Evolutionary conservation across 1,140 invertebrate species (phyloP).

Genomic region (Listronotus oregonensis): DNA sequence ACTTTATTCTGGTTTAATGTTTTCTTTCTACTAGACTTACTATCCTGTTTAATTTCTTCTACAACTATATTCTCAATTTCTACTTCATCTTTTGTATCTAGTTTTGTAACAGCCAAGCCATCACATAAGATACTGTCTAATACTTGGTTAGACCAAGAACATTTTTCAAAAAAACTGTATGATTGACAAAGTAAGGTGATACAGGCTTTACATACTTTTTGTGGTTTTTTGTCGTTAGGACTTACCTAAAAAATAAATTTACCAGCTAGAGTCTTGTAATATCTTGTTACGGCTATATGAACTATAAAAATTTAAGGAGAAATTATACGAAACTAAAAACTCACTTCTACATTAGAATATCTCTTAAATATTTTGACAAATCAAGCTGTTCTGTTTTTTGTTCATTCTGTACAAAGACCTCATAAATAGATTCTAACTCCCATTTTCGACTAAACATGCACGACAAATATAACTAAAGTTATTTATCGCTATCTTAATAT

Average conservation of each 20-base stretch:
- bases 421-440: constrained; percentile 21
- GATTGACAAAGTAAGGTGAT: constrained; percentile 14
- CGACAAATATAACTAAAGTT: constrained; percentile 18
- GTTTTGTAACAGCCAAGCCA: neutral
- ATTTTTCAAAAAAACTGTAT: constrained; percentile 20
- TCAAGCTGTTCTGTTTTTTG: constrained; percentile 10
- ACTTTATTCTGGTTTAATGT: neutral
- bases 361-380: constrained; percentile 18
- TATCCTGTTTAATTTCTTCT: constrained; percentile 1
- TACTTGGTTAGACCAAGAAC: constrained; percentile 10
- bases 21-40: neutral
- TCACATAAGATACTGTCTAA: constrained; percentile 14
- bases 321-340: neutral
- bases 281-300: neutral
- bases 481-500: constrained; percentile 3
- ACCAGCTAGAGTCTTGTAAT: neutral
- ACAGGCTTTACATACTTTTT: constrained; percentile 22
- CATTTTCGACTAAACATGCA: constrained; percentile 9
- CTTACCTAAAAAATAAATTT: constrained; percentile 13
- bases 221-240: constrained; percentile 21
- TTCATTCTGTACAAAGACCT: constrained; percentile 7
- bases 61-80: neutral
- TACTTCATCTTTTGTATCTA: neutral
- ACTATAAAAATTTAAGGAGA: neutral
- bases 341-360: constrained; percentile 24